Base-by-base conservation (phyloP, 2,888 invertebrate species). In the Herminia tarsipennalis region DNA sequence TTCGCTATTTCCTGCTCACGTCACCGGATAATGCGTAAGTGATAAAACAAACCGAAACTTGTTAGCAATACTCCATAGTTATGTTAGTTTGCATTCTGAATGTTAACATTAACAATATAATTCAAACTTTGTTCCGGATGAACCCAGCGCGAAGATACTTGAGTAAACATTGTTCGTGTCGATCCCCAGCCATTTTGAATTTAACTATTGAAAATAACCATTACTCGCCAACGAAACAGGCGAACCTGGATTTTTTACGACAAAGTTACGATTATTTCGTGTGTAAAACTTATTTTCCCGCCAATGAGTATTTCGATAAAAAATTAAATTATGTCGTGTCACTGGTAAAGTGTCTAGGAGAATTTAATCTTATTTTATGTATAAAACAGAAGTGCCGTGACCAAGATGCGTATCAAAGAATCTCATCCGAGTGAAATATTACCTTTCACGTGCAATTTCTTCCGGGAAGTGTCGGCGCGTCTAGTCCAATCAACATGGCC, bases 401-500 rank as follows among this genome's bases (percentile, higher is more conserved):
- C 65, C 66, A 66, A 66, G 66, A 65, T 70, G 68, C 65, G 72
- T 71, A 71, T 72, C 73, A 74, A 77, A 74, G 67, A 75, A 73
- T 74, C 66, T 66, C 65, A 74, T 72, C 66, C 49, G 58, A 66
- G 65, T 83, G 75, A 83, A 80, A 78, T 80, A 80, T 82, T 76
- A 76, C 75, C 74, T 76, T 80, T 81, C 77, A 78, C 70, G 70
- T 79, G 71, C 70, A 78, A 82, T 82, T 79, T 79, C 75, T 77
- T 76, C 66, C 64, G 64, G 69, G 61, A 67, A 70, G 73, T 76
- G 76, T 76, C 68, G 70, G 65, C 70, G 64, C 55, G 81, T 82
- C 79, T 79, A 66, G 61, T 81, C 76, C 78, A 85, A 86, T 86
- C 81, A 84, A 76, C 74, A 68, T 73, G 68, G 76, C 73, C 74